Percentiles rank a stretch among this genome's conserved stretches.
Evolutionary conservation across 2,888 invertebrate species (phyloP).

Genomic region (Chalcosyrphus nemorum): DNA sequence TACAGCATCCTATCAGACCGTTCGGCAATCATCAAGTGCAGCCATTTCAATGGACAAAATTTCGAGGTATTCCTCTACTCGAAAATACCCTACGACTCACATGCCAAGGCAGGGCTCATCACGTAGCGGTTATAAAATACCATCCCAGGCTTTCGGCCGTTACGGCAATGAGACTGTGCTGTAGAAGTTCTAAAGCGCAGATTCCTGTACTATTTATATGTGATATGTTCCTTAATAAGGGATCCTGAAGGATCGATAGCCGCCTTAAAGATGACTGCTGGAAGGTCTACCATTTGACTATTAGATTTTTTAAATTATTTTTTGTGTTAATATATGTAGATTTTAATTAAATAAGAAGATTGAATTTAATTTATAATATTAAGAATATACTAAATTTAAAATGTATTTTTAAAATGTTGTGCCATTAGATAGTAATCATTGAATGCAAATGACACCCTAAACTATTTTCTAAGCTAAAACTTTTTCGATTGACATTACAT

Average conservation of each 20-base stretch:
- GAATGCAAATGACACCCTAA: slow-evolving; percentile 50
- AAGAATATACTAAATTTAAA: background rate
- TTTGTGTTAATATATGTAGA: slow-evolving; percentile 31
- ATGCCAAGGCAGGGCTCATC: slow-evolving; percentile 71
- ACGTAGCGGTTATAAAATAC: slow-evolving; percentile 75
- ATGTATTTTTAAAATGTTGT: slow-evolving; percentile 34
- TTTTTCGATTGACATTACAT: slow-evolving; percentile 63
- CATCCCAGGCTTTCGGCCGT: slow-evolving; percentile 75
- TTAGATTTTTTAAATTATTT: slow-evolving; percentile 59
- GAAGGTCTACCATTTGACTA: slow-evolving; percentile 54
- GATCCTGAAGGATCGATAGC: slow-evolving; percentile 50
- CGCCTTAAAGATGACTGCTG: slow-evolving; percentile 59
- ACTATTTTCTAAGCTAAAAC: slow-evolving; percentile 9
- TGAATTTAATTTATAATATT: slow-evolving; percentile 34
- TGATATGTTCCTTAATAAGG: slow-evolving; percentile 63
- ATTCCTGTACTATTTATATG: slow-evolving; percentile 41
- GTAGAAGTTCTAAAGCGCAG: slow-evolving; percentile 69
- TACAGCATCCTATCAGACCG: slow-evolving; percentile 80
- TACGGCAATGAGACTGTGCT: slow-evolving; percentile 80
- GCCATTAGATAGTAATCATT: slow-evolving; percentile 61
- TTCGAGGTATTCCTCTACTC: slow-evolving; percentile 77
- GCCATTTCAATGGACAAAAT: slow-evolving; percentile 78
- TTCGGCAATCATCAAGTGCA: slow-evolving; percentile 76
- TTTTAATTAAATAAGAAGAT: slow-evolving; percentile 9
- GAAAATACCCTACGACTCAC: slow-evolving; percentile 75